A percentile compares a stretch with the other conserved stretches of the same genome.
Conservation (phyloP, 2,888 invertebrate genomes). For the Timema podura region DNA sequence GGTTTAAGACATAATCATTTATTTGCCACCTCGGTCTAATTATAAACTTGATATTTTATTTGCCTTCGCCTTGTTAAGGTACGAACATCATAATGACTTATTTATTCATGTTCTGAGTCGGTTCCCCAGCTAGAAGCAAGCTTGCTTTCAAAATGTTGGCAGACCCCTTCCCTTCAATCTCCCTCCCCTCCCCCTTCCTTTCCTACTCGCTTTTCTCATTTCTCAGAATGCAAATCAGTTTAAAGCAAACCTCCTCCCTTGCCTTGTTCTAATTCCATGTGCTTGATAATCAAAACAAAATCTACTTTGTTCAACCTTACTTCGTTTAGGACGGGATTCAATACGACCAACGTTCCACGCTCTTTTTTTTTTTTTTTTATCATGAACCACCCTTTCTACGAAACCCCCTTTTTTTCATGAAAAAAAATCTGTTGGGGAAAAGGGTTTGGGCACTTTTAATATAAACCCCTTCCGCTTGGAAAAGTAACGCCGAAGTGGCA, state of each 20-base stretch:
- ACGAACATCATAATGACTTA: background rate
- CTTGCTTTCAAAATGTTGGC: too few relatives aligned
- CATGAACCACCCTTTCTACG: too few relatives aligned
- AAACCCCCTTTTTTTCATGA: background rate
- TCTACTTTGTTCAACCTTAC: constrained; percentile 12
- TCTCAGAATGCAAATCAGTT: constrained; percentile 12
- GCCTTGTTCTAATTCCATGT: background rate
- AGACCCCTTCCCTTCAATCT: too few relatives aligned
- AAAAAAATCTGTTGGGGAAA: constrained; percentile 2
- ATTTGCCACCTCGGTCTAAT: background rate
- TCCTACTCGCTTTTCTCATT: too few relatives aligned
- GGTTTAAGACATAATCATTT: too few relatives aligned
- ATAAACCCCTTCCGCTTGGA: constrained; percentile 11
- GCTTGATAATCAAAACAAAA: constrained; percentile 17
- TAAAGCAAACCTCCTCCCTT: background rate
- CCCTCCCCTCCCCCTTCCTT: too few relatives aligned
- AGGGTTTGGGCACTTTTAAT: constrained; percentile 21
- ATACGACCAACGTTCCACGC: background rate
- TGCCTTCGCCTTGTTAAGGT: background rate
- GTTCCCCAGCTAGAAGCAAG: too few relatives aligned
- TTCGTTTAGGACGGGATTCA: constrained; percentile 8
- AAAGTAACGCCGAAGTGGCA: constrained; percentile 25
- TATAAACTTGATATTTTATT: background rate
- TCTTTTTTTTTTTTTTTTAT: too few relatives aligned
- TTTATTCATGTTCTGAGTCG: too few relatives aligned